Percentiles rank a stretch among this genome's conserved stretches.
Evolutionary conservation across 2,888 invertebrate species (phyloP).

Genomic region (Nipponacmea schrenckii): DNA sequence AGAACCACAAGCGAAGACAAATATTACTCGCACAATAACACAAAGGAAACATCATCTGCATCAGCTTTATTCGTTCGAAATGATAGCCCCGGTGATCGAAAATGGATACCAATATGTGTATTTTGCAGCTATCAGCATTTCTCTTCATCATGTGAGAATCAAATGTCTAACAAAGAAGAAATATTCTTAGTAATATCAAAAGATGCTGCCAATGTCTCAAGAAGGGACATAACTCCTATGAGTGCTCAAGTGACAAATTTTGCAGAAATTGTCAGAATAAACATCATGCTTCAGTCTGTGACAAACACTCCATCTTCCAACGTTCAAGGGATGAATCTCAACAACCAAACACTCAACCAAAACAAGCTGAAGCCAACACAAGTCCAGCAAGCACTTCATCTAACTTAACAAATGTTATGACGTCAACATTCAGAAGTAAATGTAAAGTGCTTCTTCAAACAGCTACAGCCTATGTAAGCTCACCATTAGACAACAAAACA

Average conservation of each 20-base stretch:
- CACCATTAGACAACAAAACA: background rate
- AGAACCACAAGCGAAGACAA: background rate
- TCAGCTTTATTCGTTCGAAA: background rate
- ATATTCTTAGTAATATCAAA: background rate
- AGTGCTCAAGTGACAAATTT: background rate
- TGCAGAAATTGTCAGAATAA: background rate
- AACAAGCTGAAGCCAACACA: background rate
- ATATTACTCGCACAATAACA: background rate
- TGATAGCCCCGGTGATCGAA: background rate
- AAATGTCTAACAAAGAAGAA: background rate
- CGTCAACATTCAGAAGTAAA: conserved; percentile 3
- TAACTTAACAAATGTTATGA: background rate
- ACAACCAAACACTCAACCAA: background rate
- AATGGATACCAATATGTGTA: conserved; percentile 8
- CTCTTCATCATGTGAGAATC: conserved; percentile 14
- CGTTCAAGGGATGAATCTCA: too few relatives aligned
- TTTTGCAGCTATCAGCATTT: conserved; percentile 4
- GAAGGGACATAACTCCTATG: background rate
- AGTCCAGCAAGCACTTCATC: background rate
- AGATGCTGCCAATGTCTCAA: conserved; percentile 8
- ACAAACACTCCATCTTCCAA: background rate
- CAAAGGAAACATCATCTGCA: background rate
- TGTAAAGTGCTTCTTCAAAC: conserved; percentile 3
- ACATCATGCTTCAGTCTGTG: conserved; percentile 9
- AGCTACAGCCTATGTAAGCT: conserved; percentile 6